Base-by-base conservation (phyloP, 2,113 vertebrate species). In the Electrona antarctica region DNA sequence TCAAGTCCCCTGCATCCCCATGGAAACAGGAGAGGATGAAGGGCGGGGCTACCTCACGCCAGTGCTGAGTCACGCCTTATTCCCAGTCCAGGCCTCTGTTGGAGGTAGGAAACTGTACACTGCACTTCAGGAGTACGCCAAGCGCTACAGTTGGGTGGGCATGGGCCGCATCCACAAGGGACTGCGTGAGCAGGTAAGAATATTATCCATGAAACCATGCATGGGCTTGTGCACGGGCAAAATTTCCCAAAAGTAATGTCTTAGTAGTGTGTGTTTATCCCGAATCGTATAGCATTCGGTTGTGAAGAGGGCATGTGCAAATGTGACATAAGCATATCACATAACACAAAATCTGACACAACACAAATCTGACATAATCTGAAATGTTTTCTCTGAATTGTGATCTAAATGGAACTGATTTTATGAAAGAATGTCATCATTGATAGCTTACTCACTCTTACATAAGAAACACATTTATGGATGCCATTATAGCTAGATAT, bases 71-170 rank as follows among this genome's bases (percentile, higher is more conserved):
- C 92, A 92, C 69, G 82, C 88, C 55, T 82, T 88, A 62, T 94
- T 94, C 83, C 94, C 91, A 58, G 88, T 76, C 15, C 88, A 82
- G 76, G 93, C 91, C 11, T 82, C 90, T 29, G 73, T 88, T n/a
- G 93, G 92, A 74, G 93, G 92, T 83, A 93, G 90, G 69, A 94
- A 92, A 87, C 88, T 95, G 52, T 95, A 95, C 10, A 77, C 91
- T 41, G 93, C 94, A 41, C 90, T 96, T 74, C 93, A 94, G 65
- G 93, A 94, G 79, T 97, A 96, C 1, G 95, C 95, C 76, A 95
- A 95, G 80, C 94, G 95, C 70, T 96, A 96, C 87, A 96, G 95
- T 50, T 96, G 95, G 95, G 94, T 93, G 13, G 95, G 95, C 64
- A 95, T 96, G 95, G 95, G 94, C 0, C 94, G 94, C 55, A 94